These are phyloP conservation scores for Drosophila nr. medialis DNA, from an alignment of 2,888 invertebrate genomes.

Conservation along the genomic window DNA sequence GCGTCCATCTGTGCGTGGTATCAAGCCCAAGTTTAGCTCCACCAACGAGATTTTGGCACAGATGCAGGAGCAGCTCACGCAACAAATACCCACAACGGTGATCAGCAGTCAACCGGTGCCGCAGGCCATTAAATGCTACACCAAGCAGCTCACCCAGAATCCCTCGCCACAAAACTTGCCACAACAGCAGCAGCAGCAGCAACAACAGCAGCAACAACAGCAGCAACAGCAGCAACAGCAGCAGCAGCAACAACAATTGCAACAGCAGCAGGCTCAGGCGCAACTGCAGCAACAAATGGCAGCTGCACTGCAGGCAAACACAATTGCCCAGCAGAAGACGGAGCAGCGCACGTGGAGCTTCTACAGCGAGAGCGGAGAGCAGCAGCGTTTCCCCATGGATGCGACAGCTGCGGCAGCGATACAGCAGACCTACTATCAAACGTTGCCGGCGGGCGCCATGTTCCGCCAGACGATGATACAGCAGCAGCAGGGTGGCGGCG, in stretches of 20 bases:
- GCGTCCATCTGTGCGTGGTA: constrained; percentile 94
- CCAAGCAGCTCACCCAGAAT: constrained; percentile 77
- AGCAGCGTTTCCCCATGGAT: constrained; percentile 81
- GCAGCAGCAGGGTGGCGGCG: constrained; percentile 75
- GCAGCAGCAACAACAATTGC: constrained; percentile 61
- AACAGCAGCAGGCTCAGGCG: constrained; percentile 45
- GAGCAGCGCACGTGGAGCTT: constrained; percentile 84
- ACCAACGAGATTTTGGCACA: constrained; percentile 92
- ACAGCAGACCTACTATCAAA: constrained; percentile 83
- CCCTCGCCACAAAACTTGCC: constrained; percentile 80
- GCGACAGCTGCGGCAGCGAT: constrained; percentile 72
- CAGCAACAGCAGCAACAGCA: constrained; percentile 62
- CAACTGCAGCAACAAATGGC: constrained; percentile 66
- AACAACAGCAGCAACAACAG: constrained; percentile 65
- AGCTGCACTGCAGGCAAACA: constrained; percentile 69
- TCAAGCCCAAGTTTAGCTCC: constrained; percentile 93
- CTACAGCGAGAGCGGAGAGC: constrained; percentile 81
- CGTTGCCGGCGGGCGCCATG: constrained; percentile 83
- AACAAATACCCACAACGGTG: constrained; percentile 79
- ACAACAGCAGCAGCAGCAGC: constrained; percentile 63
- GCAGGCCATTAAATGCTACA: constrained; percentile 81
- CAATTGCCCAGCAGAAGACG: constrained; percentile 83
- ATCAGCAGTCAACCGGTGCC: constrained; percentile 76
- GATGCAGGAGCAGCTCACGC: constrained; percentile 89
- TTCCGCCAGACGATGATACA: constrained; percentile 84